Evolutionary conservation across 2,888 invertebrate genomes (phyloP).

Genomic region (Amblyteles armatorius): DNA sequence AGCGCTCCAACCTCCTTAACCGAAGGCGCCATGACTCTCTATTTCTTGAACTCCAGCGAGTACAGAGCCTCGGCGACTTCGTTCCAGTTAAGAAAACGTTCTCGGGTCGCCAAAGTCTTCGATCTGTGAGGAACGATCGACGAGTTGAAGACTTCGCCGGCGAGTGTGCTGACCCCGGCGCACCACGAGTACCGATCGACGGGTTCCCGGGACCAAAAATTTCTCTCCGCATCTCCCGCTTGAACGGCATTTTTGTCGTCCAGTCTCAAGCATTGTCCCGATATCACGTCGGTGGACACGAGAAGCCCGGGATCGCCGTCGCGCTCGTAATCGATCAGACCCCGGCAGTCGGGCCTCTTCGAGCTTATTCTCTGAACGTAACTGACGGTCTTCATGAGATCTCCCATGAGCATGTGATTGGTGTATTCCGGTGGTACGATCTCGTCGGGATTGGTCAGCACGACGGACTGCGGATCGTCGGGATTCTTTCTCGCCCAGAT

Average conservation of each 20-base stretch:
- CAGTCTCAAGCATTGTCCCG: slow-evolving; percentile 32
- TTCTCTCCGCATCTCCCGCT: slow-evolving; percentile 7
- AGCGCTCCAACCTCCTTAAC: too few relatives aligned
- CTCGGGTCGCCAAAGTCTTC: background rate
- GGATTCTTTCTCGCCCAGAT: slow-evolving; percentile 12
- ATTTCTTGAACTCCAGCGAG: slow-evolving; percentile 27
- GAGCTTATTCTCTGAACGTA: slow-evolving; percentile 36
- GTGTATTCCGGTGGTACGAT: slow-evolving; percentile 31
- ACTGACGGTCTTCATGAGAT: slow-evolving; percentile 28
- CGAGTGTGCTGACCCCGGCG: slow-evolving; percentile 18
- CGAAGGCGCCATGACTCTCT: background rate
- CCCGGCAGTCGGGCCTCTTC: slow-evolving; percentile 35
- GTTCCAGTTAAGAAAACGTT: slow-evolving; percentile 2
- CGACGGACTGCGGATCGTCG: slow-evolving; percentile 13
- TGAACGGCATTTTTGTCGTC: slow-evolving; percentile 31
- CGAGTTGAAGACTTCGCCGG: slow-evolving; percentile 36
- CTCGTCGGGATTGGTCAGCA: slow-evolving; percentile 24
- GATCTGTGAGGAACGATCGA: slow-evolving; percentile 42
- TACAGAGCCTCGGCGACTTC: slow-evolving; percentile 13
- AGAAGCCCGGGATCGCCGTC: slow-evolving; percentile 22
- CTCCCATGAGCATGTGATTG: slow-evolving; percentile 43
- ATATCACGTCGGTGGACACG: slow-evolving; percentile 29
- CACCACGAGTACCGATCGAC: slow-evolving; percentile 28
- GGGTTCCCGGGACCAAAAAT: slow-evolving; percentile 34
- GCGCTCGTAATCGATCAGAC: slow-evolving; percentile 21